Percentiles rank a stretch among this genome's conserved stretches.
phyloP scores from a whole-genome alignment of 2,888 invertebrate species.

The Papilio gigon region DNA sequence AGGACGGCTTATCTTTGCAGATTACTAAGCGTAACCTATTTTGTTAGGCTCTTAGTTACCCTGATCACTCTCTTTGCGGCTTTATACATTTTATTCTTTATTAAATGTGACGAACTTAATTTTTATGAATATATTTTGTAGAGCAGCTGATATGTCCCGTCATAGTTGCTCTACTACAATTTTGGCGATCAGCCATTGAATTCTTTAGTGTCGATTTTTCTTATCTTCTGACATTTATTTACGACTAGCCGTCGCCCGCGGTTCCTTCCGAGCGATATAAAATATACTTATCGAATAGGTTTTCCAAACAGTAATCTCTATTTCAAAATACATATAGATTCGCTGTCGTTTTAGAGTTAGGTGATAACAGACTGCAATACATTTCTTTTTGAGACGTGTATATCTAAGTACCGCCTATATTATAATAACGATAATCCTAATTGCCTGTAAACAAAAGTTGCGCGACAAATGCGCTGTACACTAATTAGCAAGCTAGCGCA shows the following conservation, averaged over 20 bases:
- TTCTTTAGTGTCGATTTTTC: background rate
- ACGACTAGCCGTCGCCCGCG: too few species aligned
- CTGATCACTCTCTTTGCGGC: background rate
- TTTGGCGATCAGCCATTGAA: background rate
- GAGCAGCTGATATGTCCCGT: background rate
- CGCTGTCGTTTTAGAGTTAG: too few species aligned
- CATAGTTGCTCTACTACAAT: background rate
- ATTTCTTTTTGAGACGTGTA: too few species aligned
- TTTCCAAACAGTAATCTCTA: too few species aligned
- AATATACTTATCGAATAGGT: too few species aligned
- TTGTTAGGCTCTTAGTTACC: background rate
- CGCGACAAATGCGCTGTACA: background rate
- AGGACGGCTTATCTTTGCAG: background rate
- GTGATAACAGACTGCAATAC: too few species aligned
- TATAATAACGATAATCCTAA: background rate
- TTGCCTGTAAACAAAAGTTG: slow-evolving; percentile 15
- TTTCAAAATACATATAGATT: too few species aligned
- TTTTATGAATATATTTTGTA: background rate
- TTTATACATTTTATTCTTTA: background rate
- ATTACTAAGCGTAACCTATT: background rate
- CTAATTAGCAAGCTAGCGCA: slow-evolving; percentile 2
- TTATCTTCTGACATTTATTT: background rate
- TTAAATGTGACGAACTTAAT: background rate
- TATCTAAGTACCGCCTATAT: too few species aligned
- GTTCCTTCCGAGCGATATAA: too few species aligned